Evolutionary conservation across 2,888 invertebrate species (phyloP).

Genomic region (Lysandra coridon): DNA sequence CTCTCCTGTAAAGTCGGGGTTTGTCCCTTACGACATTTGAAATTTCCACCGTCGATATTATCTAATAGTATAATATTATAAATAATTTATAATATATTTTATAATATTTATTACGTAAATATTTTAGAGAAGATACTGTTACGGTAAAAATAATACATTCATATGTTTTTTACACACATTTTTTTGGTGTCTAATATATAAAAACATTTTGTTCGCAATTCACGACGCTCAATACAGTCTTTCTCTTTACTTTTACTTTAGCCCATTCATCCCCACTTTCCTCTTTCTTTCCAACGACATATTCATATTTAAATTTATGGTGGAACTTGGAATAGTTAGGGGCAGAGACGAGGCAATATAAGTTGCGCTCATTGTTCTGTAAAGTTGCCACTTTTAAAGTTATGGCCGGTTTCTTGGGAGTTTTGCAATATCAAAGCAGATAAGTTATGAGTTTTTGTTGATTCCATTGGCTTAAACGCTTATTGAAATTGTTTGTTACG

Average conservation of each 20-base stretch:
- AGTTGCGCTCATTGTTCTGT: conserved; percentile 57
- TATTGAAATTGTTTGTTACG: conserved; percentile 24
- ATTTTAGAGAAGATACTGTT: too few relatives aligned
- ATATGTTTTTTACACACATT: too few relatives aligned
- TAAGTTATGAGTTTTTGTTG: conserved; percentile 30
- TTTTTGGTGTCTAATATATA: too few relatives aligned
- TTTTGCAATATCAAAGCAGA: conserved; percentile 27
- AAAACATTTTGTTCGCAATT: not conserved
- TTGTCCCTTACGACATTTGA: too few relatives aligned
- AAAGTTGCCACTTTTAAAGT: conserved; percentile 51
- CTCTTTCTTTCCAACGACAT: conserved; percentile 60
- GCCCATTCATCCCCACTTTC: conserved; percentile 45
- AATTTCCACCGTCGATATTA: too few relatives aligned
- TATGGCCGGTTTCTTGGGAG: conserved; percentile 32
- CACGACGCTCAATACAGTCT: not conserved
- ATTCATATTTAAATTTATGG: conserved; percentile 75
- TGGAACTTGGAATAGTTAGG: conserved; percentile 66
- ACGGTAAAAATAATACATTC: too few relatives aligned
- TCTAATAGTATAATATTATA: too few relatives aligned
- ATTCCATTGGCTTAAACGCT: not conserved
- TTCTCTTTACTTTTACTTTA: conserved; percentile 39
- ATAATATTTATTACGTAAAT: too few relatives aligned
- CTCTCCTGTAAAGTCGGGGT: too few relatives aligned
- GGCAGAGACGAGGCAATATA: conserved; percentile 59
- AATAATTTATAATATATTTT: too few relatives aligned